Percentiles rank a stretch among this genome's conserved stretches.
phyloP scores from a whole-genome alignment of 2,888 invertebrate genomes.

The Papilio gigon region DNA sequence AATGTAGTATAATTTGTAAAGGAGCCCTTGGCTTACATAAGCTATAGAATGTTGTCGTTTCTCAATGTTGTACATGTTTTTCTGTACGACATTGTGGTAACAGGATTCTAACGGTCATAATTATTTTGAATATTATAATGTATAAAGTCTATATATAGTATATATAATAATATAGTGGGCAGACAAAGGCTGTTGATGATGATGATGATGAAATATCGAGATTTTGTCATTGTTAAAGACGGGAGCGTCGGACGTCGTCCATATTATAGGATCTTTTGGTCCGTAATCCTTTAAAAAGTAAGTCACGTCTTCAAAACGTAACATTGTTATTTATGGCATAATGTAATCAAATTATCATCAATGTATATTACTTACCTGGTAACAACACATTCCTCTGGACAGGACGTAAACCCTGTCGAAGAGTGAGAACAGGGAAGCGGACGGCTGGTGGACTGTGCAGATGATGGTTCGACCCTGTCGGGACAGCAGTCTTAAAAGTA shows the following conservation, averaged over 20 bases:
- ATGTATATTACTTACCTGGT: conserved; percentile 67
- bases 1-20: conserved; percentile 27
- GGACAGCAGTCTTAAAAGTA: conserved; percentile 86
- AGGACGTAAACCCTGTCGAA: conserved; percentile 89
- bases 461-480: conserved; percentile 88
- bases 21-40: conserved; percentile 37
- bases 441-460: conserved; percentile 91
- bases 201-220: no score
- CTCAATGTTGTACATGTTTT: conserved; percentile 32
- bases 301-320: no score
- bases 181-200: no score
- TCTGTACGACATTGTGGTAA: conserved; percentile 1
- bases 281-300: no score
- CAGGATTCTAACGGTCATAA: not conserved
- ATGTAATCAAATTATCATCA: not conserved
- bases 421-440: conserved; percentile 87
- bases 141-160: not conserved
- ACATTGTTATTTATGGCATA: not conserved
- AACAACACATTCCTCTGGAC: conserved; percentile 79
- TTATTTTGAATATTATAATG: not conserved
- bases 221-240: no score
- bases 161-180: no score
- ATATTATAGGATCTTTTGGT: no score
- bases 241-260: no score
- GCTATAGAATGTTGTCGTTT: conserved; percentile 11